Percentiles rank a stretch among this genome's conserved stretches.
phyloP scores from a whole-genome alignment of 2,113 vertebrate species.

The Nyctibius bracteatus region DNA sequence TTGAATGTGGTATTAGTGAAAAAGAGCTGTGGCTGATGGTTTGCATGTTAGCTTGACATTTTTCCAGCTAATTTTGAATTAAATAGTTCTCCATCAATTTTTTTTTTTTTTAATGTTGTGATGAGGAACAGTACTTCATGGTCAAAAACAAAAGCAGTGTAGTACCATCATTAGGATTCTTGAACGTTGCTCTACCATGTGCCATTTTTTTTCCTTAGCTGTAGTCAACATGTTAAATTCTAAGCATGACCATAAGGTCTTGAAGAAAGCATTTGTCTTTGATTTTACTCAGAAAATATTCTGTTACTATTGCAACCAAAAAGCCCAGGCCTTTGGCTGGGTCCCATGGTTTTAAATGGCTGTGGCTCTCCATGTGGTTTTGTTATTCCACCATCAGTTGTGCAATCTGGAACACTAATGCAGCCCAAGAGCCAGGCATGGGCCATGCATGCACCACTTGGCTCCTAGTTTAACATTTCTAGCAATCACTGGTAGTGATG shows the following conservation, averaged over 20 bases:
- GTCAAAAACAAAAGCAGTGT: background rate
- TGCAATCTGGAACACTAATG: background rate
- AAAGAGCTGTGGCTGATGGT: background rate
- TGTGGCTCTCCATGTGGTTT: background rate
- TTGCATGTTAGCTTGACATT: background rate
- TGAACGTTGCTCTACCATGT: background rate
- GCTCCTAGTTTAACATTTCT: background rate
- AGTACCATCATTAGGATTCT: background rate
- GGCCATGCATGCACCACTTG: background rate
- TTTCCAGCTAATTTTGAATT: background rate
- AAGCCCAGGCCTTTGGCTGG: background rate
- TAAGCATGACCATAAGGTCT: background rate
- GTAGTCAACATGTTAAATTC: background rate
- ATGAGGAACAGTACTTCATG: background rate
- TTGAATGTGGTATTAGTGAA: background rate
- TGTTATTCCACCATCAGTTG: background rate
- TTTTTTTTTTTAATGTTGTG: background rate
- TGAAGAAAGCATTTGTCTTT: background rate
- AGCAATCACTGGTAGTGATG: background rate
- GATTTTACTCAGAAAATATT: background rate
- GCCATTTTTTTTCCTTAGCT: background rate
- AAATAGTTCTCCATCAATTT: background rate
- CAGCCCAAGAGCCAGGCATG: background rate
- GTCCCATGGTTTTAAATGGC: background rate
- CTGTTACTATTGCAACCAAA: background rate